A percentile compares a stretch with the other conserved stretches of the same genome.
phyloP scores from a whole-genome alignment of 2,113 vertebrate genomes.

The Crypturellus undulatus region DNA sequence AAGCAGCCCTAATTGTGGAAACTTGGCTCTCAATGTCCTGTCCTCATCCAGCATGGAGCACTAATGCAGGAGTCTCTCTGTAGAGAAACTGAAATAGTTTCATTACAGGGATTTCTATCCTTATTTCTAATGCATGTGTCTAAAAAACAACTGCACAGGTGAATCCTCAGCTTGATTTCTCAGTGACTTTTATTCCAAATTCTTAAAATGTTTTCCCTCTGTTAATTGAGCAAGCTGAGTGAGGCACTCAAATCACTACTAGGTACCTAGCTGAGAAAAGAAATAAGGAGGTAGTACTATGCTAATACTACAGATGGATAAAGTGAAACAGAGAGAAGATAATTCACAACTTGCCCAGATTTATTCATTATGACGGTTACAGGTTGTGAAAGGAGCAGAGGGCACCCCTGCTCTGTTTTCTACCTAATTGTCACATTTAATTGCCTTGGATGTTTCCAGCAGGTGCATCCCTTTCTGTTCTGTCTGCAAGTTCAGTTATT shows the following conservation, averaged over 20 bases:
- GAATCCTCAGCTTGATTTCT: not conserved
- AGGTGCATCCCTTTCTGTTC: not conserved
- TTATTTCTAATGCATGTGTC: not conserved
- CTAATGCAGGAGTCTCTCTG: constrained; percentile 41
- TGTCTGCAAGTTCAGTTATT: not conserved
- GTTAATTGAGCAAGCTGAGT: not conserved
- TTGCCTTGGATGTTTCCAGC: not conserved
- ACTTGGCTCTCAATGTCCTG: not conserved
- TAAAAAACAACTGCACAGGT: not conserved
- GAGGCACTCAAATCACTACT: not conserved
- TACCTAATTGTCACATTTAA: not conserved
- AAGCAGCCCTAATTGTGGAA: constrained; percentile 36
- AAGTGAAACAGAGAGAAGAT: not conserved
- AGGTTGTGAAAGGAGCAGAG: not conserved
- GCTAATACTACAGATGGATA: not conserved
- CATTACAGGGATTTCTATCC: constrained; percentile 22
- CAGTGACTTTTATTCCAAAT: not conserved
- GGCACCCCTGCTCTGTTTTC: not conserved
- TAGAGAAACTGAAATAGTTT: constrained; percentile 14
- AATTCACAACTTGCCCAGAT: not conserved
- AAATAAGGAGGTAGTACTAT: not conserved
- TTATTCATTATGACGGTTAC: not conserved
- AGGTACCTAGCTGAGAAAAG: not conserved
- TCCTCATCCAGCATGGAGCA: constrained; percentile 43
- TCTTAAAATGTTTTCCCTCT: not conserved